Base-by-base conservation (phyloP, 2,113 vertebrate species). In the Caranx melampygus region DNA sequence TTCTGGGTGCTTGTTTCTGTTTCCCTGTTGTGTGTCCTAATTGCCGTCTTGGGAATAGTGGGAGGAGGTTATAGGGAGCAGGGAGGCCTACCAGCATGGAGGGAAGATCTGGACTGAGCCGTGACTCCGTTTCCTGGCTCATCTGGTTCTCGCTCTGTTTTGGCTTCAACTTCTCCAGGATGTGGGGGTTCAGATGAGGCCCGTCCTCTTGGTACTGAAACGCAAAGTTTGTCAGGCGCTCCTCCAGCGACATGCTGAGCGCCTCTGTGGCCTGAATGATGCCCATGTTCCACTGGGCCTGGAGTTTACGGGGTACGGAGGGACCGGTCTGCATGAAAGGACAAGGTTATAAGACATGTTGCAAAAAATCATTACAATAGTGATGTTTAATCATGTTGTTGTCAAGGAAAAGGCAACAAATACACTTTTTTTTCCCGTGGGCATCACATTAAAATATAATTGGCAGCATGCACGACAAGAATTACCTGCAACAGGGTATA, bases 201-300 rank as follows among this genome's bases (percentile, higher is more conserved):
- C 96, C 96, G 45, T 94, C 94, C 2, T 95, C 94, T 18, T 96
- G 90, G 2, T 99, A 99, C 61, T 96, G 85, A 82, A 98, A 99
- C 9, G 94, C 95, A 79, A 97, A 99, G 87, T 96, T 97, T 64
- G 92, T 94, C 76, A 95, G 93, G 62, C 98, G 95, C 11, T 97
- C 96, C 18, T 97, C 96, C 47, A 88, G 68, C 0, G 95, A 74
- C 96, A 99, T 95, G 90, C 66, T 6, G 18, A 95, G 83, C 0
- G 98, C 98, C 81, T 97, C 96, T 6, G 94, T 95, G 11, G 96
- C 97, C 83, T 99, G 97, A 40, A 95, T 89, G 33, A 99, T 83
- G 2, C 97, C 98, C 83, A 95, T 93, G 80, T 96, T 97, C 98
- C 98, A 99, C 91, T 98, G 97, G 0, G 94, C 93, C 61, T 95